Base-by-base conservation (phyloP, 2,888 invertebrate genomes). In the Asteroscopus sphinx region DNA sequence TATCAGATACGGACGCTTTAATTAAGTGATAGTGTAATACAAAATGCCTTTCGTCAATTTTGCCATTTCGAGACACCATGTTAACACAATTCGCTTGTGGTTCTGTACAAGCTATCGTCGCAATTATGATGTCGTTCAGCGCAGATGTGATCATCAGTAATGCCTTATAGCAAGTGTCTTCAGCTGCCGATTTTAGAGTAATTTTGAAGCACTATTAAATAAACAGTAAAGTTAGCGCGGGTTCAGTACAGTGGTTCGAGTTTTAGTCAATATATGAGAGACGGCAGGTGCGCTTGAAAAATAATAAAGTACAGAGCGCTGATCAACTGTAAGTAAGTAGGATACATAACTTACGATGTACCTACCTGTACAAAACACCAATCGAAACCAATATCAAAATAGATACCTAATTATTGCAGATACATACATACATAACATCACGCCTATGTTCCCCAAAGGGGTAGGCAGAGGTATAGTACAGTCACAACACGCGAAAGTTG, bases 81-180 rank as follows among this genome's bases (percentile, higher is more conserved):
- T 33, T 30, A 30, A 41, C 58, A 41, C 57, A 33, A 35, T 7
- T 25, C 32, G 37, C 42, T 26, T 28, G 54, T 25, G 41, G 37
- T 5, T 26, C 58, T 16, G 30, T n/a, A 36, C 59, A 53, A 53
- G 58, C 51, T 59, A 66, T 49, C 35, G 54, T 57, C 56, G 56
- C 66, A 71, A 66, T 60, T 55, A 55, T 53, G 46, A 47, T 47
- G 47, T 54, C 48, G 69, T 49, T 54, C 45, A 55, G 65, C 48
- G 17, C 65, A 51, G 51, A 63, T 59, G 68, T 57, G 68, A 57
- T 63, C 56, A 48, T 63, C 73, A 73, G 56, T 64, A 62, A 68
- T 77, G 82, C 81, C 82, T 82, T 81, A 81, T 58, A 73, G 77
- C 74, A 76, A 81, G 82, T 82, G 79, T 80, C 79, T 81, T 75